Percentiles rank a stretch among this genome's conserved stretches.
Conservation (phyloP, 1,140 invertebrate species). For the Hyles euphorbiae region DNA sequence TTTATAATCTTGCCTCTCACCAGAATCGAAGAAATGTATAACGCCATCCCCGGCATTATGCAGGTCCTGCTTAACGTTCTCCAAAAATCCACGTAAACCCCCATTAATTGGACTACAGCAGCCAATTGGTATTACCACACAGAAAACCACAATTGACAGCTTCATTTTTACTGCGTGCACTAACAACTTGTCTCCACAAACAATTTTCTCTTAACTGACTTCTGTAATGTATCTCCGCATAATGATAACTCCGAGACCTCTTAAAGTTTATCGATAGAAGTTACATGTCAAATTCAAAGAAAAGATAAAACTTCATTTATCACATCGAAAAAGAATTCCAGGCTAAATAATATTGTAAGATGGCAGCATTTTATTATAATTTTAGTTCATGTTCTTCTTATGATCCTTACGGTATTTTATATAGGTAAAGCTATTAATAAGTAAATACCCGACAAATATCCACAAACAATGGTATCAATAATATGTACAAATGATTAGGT, state of each 20-base stretch:
- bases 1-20: no score
- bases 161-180: constrained; percentile 26
- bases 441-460: no score
- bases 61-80: not conserved
- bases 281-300: constrained; percentile 15
- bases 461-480: no score
- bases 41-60: not conserved
- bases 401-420: no score
- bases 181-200: constrained; percentile 15
- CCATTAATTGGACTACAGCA: constrained; percentile 2
- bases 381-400: no score
- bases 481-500: no score
- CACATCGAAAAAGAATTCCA: no score
- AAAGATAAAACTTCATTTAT: constrained; percentile 16
- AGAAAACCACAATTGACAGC: constrained; percentile 15
- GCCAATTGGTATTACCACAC: constrained; percentile 15
- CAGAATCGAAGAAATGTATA: no score
- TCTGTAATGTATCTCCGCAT: constrained; percentile 10
- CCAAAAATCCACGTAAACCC: not conserved
- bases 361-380: no score
- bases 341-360: no score
- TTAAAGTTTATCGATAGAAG: constrained; percentile 16
- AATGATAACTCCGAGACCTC: constrained; percentile 26
- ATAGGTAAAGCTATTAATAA: no score
- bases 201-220: constrained; percentile 26